Evolutionary conservation across 1,140 invertebrate genomes (phyloP).

Genomic region (Trinorchestia longiramus): DNA sequence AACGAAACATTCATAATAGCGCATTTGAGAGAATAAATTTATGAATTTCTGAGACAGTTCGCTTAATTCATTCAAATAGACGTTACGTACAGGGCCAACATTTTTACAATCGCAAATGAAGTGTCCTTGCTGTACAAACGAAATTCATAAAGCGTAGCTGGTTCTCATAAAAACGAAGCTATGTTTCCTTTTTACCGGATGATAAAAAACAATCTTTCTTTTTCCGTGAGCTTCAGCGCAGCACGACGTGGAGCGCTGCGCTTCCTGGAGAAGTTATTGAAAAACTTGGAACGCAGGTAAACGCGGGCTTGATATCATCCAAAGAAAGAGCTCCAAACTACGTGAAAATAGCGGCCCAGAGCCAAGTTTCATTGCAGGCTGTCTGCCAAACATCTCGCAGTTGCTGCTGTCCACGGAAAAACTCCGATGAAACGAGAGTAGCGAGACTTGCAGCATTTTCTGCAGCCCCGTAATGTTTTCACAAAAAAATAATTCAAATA

Average conservation of each 20-base stretch:
- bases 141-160: neutral
- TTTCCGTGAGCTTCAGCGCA: neutral
- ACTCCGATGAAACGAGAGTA: neutral
- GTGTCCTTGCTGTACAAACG: neutral
- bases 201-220: neutral
- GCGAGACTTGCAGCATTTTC: neutral
- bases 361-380: neutral
- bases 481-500: neutral
- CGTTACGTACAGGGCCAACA: no score
- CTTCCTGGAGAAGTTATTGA: constrained; percentile 3
- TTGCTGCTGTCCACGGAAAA: neutral
- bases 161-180: neutral
- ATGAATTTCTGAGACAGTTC: no score
- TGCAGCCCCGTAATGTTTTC: neutral
- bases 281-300: constrained; percentile 39
- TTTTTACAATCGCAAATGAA: no score
- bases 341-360: neutral
- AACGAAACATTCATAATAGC: no score
- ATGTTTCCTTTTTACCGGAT: neutral
- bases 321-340: neutral
- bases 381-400: neutral
- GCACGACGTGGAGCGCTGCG: neutral
- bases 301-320: neutral
- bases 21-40: no score
- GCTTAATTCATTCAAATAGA: no score